Evolutionary conservation across 2,797 vertebrate genomes (phyloP).

Genomic region (Paguma larvata): DNA sequence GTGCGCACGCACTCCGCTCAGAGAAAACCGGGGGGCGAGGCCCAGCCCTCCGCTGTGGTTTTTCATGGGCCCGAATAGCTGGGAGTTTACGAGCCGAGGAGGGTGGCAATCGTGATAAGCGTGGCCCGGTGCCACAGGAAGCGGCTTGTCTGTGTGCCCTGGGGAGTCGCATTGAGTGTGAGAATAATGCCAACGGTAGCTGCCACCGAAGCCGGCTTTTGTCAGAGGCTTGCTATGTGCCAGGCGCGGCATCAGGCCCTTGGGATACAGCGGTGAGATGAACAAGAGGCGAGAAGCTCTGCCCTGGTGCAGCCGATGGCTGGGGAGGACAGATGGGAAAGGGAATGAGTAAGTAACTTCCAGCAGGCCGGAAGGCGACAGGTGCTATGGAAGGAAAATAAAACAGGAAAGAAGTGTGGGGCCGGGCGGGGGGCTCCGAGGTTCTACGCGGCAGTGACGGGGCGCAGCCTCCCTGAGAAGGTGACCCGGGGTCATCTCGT

Average conservation of each 20-base stretch:
- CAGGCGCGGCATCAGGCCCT: neutral
- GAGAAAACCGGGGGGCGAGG: neutral
- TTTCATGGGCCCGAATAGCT: too few species aligned
- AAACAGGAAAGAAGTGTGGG: neutral
- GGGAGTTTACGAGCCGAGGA: neutral
- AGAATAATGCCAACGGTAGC: neutral
- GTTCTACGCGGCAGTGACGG: neutral
- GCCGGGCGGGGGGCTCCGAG: neutral
- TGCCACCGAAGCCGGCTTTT: neutral
- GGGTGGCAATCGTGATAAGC: neutral
- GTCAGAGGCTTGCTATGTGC: accelerated
- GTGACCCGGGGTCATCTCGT: accelerated
- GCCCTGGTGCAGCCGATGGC: neutral
- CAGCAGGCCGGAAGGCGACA: neutral
- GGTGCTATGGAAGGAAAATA: accelerated
- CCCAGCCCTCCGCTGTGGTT: neutral
- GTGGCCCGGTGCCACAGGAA: neutral
- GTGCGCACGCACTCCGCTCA: accelerated
- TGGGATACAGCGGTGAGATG: accelerated
- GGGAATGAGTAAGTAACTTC: neutral
- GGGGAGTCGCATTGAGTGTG: neutral
- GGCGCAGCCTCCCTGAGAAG: neutral
- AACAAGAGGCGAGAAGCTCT: neutral
- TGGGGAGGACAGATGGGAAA: neutral
- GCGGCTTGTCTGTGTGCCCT: neutral